These are phyloP conservation scores for Drosophila emarginata DNA, from an alignment of 2,888 invertebrate species.

Conservation along the genomic window DNA sequence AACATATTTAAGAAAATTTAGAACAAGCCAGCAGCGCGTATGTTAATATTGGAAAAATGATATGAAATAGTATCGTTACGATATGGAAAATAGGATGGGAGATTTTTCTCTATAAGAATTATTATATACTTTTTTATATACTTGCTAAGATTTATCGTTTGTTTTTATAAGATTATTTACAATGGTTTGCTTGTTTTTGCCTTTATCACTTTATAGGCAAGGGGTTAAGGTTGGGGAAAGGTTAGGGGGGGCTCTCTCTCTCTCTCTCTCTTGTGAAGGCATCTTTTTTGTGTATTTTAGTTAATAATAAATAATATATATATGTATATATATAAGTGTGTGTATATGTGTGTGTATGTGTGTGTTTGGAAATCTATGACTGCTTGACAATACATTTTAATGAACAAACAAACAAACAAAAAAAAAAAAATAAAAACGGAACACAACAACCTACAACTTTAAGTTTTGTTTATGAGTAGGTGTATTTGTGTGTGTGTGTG, in stretches of 20 bases:
- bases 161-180: slow-evolving; percentile 2
- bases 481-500: neutral
- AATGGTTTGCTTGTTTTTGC: neutral
- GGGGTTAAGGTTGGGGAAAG: neutral
- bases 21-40: neutral
- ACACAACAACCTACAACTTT: slow-evolving; percentile 26
- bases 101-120: slow-evolving; percentile 5
- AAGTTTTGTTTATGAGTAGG: slow-evolving; percentile 3
- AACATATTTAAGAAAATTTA: neutral
- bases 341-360: slow-evolving; percentile 13
- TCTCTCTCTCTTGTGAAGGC: slow-evolving; percentile 5
- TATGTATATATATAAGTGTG: neutral
- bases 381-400: slow-evolving; percentile 33
- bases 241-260: neutral
- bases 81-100: slow-evolving; percentile 5
- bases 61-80: slow-evolving; percentile 3
- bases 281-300: neutral
- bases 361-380: slow-evolving; percentile 56
- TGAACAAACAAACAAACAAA: slow-evolving; percentile 11
- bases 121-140: slow-evolving; percentile 4
- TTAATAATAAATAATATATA: slow-evolving; percentile 7
- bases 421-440: neutral
- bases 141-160: slow-evolving; percentile 2
- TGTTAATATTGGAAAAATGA: neutral
- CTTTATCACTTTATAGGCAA: neutral